Evolutionary conservation across 1,140 invertebrate genomes (phyloP), one percentile per base, ranked within the genome.

Genomic region (Sesamia nonagrioides): DNA sequence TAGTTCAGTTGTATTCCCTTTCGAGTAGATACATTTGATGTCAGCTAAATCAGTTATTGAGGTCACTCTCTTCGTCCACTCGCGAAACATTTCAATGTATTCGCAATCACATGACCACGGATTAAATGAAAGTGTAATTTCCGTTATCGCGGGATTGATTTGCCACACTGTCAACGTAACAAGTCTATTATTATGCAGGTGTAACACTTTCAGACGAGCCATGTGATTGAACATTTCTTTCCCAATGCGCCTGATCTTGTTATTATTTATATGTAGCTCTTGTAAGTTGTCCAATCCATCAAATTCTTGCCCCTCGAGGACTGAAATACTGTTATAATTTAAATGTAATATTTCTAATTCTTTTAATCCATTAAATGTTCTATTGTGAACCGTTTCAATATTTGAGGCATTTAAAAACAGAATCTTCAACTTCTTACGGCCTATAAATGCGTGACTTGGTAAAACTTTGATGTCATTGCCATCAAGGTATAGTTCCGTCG

Each of bases 41-140:
- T 95, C 95, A 11, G 95, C 87, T 33, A 96, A 89, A 89, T 98
- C 97, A 58, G 91, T 91, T 0, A 98, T 96, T 18, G 96, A 96
- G 66, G 95, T 96, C 17, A 96, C 96, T 58, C 96, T 95, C 54
- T 96, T 95, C 75, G 97, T 96, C 96, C 97, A 99, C 86, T 98
- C 97, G 77, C 97, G 96, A 85, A 98, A 96, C 88, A 96, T 96
- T 87, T 97, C 96, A 8, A 97, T 96, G 88, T 97, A 98, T 81
- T 97, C 97, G 94, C 98, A 99, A 76, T 98, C 97, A 91, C 98
- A 99, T 37, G 97, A 97, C 98, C 98, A 99, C 3, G 97, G 97
- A 92, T 99, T 99, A 6, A 95, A 96, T 0, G 97, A 96, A 40
- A 99, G 91, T 0, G 96, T 96, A 73, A 98, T 91, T 85, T 97